Evolutionary conservation across 1,140 invertebrate species (phyloP).

Genomic region (Lordiphosa mommai): DNA sequence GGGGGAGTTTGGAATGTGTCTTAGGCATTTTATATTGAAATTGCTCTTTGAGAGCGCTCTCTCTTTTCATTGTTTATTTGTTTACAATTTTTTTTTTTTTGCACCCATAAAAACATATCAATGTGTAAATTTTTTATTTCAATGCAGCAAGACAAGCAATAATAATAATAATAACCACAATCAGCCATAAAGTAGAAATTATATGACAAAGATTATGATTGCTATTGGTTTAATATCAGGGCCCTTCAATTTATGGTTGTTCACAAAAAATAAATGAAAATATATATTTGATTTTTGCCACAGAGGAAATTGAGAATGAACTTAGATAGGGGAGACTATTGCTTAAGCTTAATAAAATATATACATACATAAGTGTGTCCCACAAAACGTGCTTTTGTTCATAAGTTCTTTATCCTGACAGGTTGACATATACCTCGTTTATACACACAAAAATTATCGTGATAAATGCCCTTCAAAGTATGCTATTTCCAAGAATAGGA

Average conservation of each 20-base stretch:
- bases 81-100: slow-evolving; percentile 9
- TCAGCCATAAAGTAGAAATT: slow-evolving; percentile 67
- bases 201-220: slow-evolving; percentile 68
- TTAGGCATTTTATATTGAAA: slow-evolving; percentile 59
- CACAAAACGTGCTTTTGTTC: no score
- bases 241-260: slow-evolving; percentile 25
- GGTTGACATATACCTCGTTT: no score
- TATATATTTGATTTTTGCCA: slow-evolving; percentile 18
- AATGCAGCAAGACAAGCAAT: slow-evolving; percentile 23
- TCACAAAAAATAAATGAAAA: slow-evolving; percentile 34
- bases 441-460: no score
- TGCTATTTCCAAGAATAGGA: no score
- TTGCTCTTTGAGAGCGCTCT: slow-evolving; percentile 64
- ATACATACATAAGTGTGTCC: no score
- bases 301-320: no score
- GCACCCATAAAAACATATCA: slow-evolving; percentile 61
- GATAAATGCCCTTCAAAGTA: no score
- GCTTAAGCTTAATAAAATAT: no score
- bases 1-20: slow-evolving; percentile 29
- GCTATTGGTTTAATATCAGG: slow-evolving; percentile 29
- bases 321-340: no score
- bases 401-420: no score
- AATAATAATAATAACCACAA: slow-evolving; percentile 21
- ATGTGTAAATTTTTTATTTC: slow-evolving; percentile 62
- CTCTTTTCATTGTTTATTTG: slow-evolving; percentile 2